Percentiles rank a stretch among this genome's conserved stretches.
These are phyloP conservation scores for Drosophila nr. medialis DNA, from an alignment of 2,888 invertebrate species.

Conservation along the genomic window DNA sequence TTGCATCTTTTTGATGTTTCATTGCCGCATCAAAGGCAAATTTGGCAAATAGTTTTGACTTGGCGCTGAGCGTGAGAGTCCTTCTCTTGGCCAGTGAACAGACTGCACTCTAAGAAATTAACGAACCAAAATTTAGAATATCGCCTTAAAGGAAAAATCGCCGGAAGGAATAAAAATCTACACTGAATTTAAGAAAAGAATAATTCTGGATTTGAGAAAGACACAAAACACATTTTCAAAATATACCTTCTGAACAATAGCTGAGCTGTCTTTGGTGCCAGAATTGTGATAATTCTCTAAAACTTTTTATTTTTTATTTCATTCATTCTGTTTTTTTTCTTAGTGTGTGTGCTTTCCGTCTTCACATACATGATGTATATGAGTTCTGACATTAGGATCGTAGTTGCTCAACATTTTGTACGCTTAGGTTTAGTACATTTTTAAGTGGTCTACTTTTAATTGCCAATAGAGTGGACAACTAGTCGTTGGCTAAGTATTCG, in stretches of 20 bases:
- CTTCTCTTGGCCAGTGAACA: not conserved
- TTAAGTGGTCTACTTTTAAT: not conserved
- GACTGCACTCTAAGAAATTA: not conserved
- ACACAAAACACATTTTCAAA: not conserved
- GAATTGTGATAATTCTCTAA: not conserved
- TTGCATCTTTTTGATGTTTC: conserved; percentile 73
- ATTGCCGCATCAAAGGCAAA: conserved; percentile 68
- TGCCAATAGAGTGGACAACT: not conserved
- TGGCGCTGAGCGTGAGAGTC: not conserved
- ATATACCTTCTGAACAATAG: not conserved
- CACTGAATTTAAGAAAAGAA: too few relatives aligned
- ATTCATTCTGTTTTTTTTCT: not conserved
- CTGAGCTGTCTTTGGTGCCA: not conserved
- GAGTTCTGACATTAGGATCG: not conserved
- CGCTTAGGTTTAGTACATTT: not conserved
- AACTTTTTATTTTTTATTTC: not conserved
- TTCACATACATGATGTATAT: not conserved
- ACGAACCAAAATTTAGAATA: not conserved
- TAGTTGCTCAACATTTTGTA: not conserved
- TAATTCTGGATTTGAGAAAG: not conserved
- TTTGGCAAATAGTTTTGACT: conserved; percentile 62
- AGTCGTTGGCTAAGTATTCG: not conserved
- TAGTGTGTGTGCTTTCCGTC: not conserved
- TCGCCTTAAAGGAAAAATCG: not conserved
- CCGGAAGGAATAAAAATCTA: not conserved